Conservation (phyloP, 2,797 vertebrate genomes). For the Lutjanus argentimaculatus region DNA sequence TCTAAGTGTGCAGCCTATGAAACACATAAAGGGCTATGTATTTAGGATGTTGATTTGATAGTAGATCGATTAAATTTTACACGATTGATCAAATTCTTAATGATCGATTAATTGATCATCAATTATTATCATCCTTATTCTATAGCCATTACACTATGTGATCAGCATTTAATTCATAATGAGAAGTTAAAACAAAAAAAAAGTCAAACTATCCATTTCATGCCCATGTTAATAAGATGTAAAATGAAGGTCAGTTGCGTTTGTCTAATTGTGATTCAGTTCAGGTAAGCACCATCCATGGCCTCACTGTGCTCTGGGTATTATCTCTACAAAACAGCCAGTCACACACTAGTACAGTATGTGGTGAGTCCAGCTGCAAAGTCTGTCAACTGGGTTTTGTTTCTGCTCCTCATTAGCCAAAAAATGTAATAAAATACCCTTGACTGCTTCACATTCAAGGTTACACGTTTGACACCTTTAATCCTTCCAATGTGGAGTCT, state of each 20-base stretch:
- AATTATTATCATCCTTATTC: no score
- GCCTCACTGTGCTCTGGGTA: neutral
- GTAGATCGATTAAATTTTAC: no score
- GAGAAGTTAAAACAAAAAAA: neutral
- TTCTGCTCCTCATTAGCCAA: conserved; percentile 27
- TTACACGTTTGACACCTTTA: neutral
- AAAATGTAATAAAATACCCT: neutral
- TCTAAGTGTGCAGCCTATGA: no score
- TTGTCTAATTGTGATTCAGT: conserved; percentile 32
- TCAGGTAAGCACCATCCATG: conserved; percentile 57
- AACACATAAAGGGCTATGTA: no score
- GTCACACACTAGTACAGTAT: conserved; percentile 72
- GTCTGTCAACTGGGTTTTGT: conserved; percentile 17
- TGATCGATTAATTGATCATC: no score
- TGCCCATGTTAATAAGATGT: neutral
- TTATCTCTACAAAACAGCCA: conserved; percentile 44
- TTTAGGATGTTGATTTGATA: no score
- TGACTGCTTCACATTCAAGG: conserved; percentile 8
- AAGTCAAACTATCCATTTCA: neutral
- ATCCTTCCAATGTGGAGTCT: conserved; percentile 70
- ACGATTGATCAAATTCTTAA: no score
- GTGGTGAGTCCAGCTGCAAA: conserved; percentile 52
- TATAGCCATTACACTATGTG: no score
- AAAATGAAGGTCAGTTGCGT: neutral
- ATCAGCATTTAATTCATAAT: neutral